Base-by-base conservation (phyloP, 2,888 invertebrate species). In the Deilephila porcellus region DNA sequence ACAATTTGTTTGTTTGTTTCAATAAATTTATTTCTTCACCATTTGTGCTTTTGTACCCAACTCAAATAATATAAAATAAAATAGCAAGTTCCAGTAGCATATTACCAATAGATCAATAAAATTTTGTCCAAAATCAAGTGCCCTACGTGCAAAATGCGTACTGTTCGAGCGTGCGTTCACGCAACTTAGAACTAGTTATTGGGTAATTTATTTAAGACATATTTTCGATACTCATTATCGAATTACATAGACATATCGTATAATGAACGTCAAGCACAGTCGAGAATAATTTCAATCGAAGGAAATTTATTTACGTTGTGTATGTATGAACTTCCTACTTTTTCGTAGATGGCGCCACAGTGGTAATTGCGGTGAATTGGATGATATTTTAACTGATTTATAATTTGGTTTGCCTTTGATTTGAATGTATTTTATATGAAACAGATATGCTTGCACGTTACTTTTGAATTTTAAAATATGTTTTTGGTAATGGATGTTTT, bases 121-220 rank as follows among this genome's bases (percentile, higher is more conserved):
- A n/a, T 56, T n/a, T n/a, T 56, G 14, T 56, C 29, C 4, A 29
- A 60, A 29, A 14, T 25, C 5, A 60, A 17, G 17, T 29, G 29
- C 11, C 14, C 29, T 25, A 4, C 29, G 4, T 60, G 25, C 20
- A 29, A 17, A 60, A 60, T 32, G 5, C 60, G 17, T 32, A 32
- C 25, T n/a, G 45, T 64, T 20, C 20, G 20, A 4, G 37, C 4
- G 20, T 64, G 34, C 37, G 64, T 45, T 11, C 5, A 45, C 45
- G 64, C 64, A 20, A 64, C 37, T 25, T 20, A 64, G 37, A 64
- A 64, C 64, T 45, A 8, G 45, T 64, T 64, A 64, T 64, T 64
- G 37, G 20, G 7, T 37, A 64, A 45, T 45, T 3, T 11, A 45
- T 64, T 45, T 20, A 37, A 4, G n/a, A 37, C 45, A 64, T 20